These are phyloP conservation scores for Heliconius himera DNA, from an alignment of 1,140 invertebrate genomes.

Conservation along the genomic window DNA sequence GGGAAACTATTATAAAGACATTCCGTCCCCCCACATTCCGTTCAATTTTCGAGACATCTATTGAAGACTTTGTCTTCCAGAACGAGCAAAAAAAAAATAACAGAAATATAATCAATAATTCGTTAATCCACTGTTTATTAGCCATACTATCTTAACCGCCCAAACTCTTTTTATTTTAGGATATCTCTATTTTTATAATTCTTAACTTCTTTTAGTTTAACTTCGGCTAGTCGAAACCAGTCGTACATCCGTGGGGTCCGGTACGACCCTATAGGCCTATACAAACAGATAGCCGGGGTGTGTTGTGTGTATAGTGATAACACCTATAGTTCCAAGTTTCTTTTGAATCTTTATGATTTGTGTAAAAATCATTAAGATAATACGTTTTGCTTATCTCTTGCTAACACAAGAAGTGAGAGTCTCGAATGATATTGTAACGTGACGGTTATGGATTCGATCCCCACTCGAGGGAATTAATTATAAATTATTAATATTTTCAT, in stretches of 20 bases:
- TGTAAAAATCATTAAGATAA: conserved; percentile 18
- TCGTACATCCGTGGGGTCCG: conserved; percentile 58
- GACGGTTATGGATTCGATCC: too few relatives aligned
- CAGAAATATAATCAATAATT: too few relatives aligned
- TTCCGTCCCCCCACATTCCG: too few relatives aligned
- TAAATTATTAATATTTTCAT: too few relatives aligned
- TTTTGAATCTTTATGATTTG: conserved; percentile 11
- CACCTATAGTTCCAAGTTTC: not conserved
- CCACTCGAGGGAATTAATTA: too few relatives aligned
- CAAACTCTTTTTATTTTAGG: not conserved
- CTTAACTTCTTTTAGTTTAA: conserved; percentile 20
- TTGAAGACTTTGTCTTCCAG: too few relatives aligned
- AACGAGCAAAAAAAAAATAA: too few relatives aligned
- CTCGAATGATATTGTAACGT: too few relatives aligned
- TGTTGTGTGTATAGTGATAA: conserved; percentile 29
- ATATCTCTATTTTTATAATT: not conserved
- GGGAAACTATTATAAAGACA: too few relatives aligned
- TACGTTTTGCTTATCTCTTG: not conserved
- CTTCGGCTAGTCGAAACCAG: conserved; percentile 47
- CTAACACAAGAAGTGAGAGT: not conserved
- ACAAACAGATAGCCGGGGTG: conserved; percentile 51
- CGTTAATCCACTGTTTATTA: too few relatives aligned
- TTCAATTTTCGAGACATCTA: too few relatives aligned
- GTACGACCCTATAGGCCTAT: conserved; percentile 45
- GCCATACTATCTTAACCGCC: too few relatives aligned